Evolutionary conservation across 2,888 invertebrate genomes (phyloP).

Genomic region (Anthophora plumipes): DNA sequence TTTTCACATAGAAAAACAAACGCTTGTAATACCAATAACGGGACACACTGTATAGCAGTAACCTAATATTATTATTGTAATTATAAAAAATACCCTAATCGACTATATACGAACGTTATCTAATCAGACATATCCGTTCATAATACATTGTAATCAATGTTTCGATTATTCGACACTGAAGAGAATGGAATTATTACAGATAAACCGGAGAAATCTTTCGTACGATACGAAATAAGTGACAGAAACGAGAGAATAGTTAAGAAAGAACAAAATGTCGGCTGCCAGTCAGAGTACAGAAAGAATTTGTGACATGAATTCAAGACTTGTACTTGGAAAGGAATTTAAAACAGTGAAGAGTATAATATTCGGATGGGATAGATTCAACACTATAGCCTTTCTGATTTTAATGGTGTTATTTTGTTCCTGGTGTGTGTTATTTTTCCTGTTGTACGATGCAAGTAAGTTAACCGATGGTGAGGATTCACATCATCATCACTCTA

Average conservation of each 20-base stretch:
- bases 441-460: conserved; percentile 64
- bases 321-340: not conserved
- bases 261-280: conserved; percentile 25
- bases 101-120: conserved; percentile 26
- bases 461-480: conserved; percentile 39
- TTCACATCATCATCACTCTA: not conserved
- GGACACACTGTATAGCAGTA: not conserved
- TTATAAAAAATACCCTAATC: not conserved
- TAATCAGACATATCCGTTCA: conserved; percentile 36
- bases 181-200: not conserved
- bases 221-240: not conserved
- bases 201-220: not conserved
- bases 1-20: too few species aligned
- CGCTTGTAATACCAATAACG: too few species aligned
- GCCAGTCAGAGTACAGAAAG: conserved; percentile 27
- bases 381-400: conserved; percentile 68
- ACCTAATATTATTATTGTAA: not conserved
- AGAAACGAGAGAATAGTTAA: not conserved
- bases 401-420: conserved; percentile 70
- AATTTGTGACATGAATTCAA: conserved; percentile 19
- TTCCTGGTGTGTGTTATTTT: conserved; percentile 76
- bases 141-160: not conserved
- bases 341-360: conserved; percentile 45
- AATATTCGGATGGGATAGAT: conserved; percentile 78
- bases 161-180: conserved; percentile 12